Percentiles rank a stretch among this genome's conserved stretches.
Conservation (phyloP, 1,140 invertebrate species). For the Pomacea maculata region DNA sequence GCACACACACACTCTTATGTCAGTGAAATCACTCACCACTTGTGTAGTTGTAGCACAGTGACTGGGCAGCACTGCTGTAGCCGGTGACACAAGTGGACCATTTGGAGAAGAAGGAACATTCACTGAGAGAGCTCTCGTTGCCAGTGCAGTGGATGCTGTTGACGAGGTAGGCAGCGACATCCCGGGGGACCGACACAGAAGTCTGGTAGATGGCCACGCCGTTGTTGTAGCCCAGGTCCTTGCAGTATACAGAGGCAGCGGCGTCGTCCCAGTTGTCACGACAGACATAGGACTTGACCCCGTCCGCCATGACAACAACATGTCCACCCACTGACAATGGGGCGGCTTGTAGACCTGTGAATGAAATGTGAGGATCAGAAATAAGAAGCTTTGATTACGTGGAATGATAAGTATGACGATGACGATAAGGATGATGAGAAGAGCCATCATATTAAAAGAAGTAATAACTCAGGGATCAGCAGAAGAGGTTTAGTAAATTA, state of each 20-base stretch:
- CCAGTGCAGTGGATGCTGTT: conserved; percentile 77
- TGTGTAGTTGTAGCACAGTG: conserved; percentile 16
- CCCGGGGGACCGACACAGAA: not conserved
- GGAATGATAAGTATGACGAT: no score
- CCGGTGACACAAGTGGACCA: not conserved
- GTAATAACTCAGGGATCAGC: no score
- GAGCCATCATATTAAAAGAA: no score
- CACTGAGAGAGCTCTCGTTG: conserved; percentile 73
- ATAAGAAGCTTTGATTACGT: no score
- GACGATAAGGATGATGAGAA: no score
- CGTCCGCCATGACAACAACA: conserved; percentile 63
- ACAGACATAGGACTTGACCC: conserved; percentile 72
- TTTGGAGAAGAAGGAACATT: conserved; percentile 68
- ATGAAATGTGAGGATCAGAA: no score
- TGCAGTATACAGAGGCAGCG: conserved; percentile 76
- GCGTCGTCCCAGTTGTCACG: conserved; percentile 76
- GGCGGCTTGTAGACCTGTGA: no score
- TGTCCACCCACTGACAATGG: not conserved
- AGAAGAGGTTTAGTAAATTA: no score
- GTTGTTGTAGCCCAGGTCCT: conserved; percentile 71
- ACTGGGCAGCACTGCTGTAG: conserved; percentile 12
- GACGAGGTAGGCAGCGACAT: conserved; percentile 64
- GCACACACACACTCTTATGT: not conserved
- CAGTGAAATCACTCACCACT: not conserved
- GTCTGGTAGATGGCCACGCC: conserved; percentile 9